Base-by-base conservation (phyloP, 1,140 invertebrate genomes). In the Drosophila quadrilineata region DNA sequence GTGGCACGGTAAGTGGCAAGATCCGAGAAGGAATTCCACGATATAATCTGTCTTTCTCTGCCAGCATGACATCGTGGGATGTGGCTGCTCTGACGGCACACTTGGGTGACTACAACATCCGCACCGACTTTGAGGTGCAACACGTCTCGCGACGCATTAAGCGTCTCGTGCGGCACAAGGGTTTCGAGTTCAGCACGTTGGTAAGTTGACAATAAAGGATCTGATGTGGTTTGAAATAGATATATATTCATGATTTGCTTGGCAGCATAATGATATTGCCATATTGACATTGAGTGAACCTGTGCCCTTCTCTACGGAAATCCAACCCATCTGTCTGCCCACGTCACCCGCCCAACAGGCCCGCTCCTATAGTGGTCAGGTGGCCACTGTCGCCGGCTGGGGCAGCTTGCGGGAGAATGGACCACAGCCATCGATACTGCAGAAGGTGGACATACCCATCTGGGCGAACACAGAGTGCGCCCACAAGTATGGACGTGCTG, bases 51-150 rank as follows among this genome's bases (percentile, higher is more conserved):
- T 6, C 4, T 21, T 0, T 16, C 31, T 16, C 17, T 0, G n/a
- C 12, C 88, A 97, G 96, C 53, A 96, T 97, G 96, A 96, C 93
- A 38, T 95, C 95, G 0, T 95, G 94, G 93, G 96, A 97, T 88
- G 96, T 97, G 0, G 94, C 95, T 0, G 92, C 94, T 48, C 75
- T 97, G 14, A 95, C 94, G 1, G 95, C 95, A 1, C 92, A 94
- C 52, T 90, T 97, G 6, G 96, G 95, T 0, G 96, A 96, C 79
- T 92, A 97, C 82, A 95, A 97, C 69, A 96, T 97, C 12, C 94
- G 93, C 71, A 93, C 92, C 0, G 92, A 92, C 75, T 91, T 91
- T 1, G 95, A 96, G 89, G 93, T 94, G 4, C 91, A 92, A 52
- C 95, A 96, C 76, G 87, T 96, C 17, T 94, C 95, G 54, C 93